These are phyloP conservation scores for Zaprionus bogoriensis DNA, from an alignment of 2,888 invertebrate species.

Conservation along the genomic window DNA sequence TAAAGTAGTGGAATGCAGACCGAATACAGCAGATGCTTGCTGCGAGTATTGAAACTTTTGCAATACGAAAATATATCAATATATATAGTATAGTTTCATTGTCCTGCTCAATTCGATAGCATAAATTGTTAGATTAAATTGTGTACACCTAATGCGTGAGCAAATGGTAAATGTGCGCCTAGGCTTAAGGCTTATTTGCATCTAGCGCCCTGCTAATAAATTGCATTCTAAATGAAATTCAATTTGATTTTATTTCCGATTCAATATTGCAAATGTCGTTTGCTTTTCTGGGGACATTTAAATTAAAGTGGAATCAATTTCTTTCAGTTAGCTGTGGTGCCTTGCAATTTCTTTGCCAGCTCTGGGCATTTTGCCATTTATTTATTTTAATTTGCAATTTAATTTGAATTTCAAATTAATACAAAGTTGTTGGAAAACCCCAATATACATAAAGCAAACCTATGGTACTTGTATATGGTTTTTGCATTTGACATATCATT, in stretches of 20 bases:
- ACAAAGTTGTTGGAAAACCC: constrained; percentile 5
- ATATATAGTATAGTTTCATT: too few relatives aligned
- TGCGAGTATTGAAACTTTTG: too few relatives aligned
- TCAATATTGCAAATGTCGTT: background rate
- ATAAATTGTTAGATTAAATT: too few relatives aligned
- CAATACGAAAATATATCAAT: too few relatives aligned
- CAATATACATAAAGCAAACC: background rate
- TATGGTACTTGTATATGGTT: constrained; percentile 1
- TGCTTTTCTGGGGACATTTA: constrained; percentile 1
- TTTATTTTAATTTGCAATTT: constrained; percentile 44
- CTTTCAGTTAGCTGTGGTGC: constrained; percentile 28
- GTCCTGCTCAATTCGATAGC: too few relatives aligned
- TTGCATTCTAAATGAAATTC: background rate
- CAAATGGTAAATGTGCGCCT: too few relatives aligned
- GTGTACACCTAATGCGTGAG: too few relatives aligned
- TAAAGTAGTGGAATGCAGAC: background rate
- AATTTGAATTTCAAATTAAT: constrained; percentile 34
- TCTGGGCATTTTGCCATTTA: constrained; percentile 38
- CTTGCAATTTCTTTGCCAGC: background rate
- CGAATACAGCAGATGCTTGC: background rate
- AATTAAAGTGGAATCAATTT: constrained; percentile 25
- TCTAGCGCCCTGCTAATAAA: background rate
- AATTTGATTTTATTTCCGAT: constrained; percentile 2
- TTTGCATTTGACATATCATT: constrained; percentile 15
- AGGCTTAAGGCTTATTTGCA: too few relatives aligned